Base-by-base conservation (phyloP, 2,888 invertebrate genomes). In the Drosophila maculinotata region DNA sequence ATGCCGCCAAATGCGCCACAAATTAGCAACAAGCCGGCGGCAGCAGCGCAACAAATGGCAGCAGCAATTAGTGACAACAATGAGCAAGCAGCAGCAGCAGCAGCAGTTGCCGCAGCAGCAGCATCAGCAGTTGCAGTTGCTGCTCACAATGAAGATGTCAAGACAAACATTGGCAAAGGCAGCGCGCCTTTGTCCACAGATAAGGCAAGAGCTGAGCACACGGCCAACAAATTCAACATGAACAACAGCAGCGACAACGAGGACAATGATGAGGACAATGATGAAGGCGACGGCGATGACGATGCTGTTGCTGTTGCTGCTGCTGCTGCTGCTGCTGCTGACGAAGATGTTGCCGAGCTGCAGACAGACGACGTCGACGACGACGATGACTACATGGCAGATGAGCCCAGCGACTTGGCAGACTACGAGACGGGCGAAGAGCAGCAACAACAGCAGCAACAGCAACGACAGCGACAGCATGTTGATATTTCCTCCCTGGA, bases 1-100 rank as follows among this genome's bases (percentile, higher is more conserved):
- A 31, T 84, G 65, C 86, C 88, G 41, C 89, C 89, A 53, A 89
- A 88, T 82, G 77, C 86, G 49, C 90, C 89, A 45, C 67, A 88
- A 89, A 89, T 89, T 72, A 90, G 79, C 74, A 90, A 82, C 73
- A 81, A 81, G 74, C 87, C 87, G 31, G 77, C 77, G 62, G 73
- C 59, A 57, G 69, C 69, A 65, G 58, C 67, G 51, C 70, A 80
- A 59, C 70, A 69, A 69, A 60, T 71, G 68, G 64, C 69, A 49
- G 65, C 66, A 51, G 68, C 75, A 87, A 76, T 78, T 77, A 83
- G 87, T 52, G 60, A 53, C 64, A 83, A 68, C 67, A 79, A 83
- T 64, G 60, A 65, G 44, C 73, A 67, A 64, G 52, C 52, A 53
- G 48, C 45, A 39, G 64, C 47, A 38, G 52, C 59, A 31, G 38